These are phyloP conservation scores for Eclectus roratus DNA, from an alignment of 2,113 vertebrate species.

Conservation along the genomic window DNA sequence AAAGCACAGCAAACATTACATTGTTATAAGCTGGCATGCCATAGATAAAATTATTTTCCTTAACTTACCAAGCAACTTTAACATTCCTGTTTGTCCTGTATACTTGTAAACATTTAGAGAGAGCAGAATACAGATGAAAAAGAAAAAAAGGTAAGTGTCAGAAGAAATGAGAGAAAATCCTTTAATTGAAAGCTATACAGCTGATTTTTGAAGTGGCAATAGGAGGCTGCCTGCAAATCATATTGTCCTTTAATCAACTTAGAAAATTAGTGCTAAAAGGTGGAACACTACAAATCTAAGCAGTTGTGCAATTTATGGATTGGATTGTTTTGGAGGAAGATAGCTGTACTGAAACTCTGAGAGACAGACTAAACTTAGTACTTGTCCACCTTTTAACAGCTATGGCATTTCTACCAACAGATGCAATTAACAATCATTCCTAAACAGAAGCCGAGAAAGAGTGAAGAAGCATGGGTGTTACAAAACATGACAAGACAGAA, in stretches of 20 bases:
- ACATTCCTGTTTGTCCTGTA: constrained; percentile 71
- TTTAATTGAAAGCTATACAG: background rate
- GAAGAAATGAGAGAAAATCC: constrained; percentile 42
- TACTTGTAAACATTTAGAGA: constrained; percentile 74
- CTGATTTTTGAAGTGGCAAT: background rate
- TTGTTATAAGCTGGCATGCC: constrained; percentile 40
- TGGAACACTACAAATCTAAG: background rate
- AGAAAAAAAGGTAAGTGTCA: constrained; percentile 58
- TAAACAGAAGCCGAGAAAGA: background rate
- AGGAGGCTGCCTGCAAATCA: background rate
- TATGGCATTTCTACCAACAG: background rate
- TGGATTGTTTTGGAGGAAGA: background rate
- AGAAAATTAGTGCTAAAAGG: background rate
- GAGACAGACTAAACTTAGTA: background rate
- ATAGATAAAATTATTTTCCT: constrained; percentile 40
- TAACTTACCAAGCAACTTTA: constrained; percentile 72
- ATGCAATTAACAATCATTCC: background rate
- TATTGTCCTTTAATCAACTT: background rate
- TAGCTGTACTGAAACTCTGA: background rate
- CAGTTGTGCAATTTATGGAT: background rate
- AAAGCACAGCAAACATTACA: constrained; percentile 46
- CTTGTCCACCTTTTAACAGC: background rate
- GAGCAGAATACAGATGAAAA: constrained; percentile 54
- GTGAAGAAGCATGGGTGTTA: background rate
- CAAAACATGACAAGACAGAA: background rate